These are phyloP conservation scores for Priocnemis perturbator DNA, from an alignment of 2,888 invertebrate species.

Conservation along the genomic window DNA sequence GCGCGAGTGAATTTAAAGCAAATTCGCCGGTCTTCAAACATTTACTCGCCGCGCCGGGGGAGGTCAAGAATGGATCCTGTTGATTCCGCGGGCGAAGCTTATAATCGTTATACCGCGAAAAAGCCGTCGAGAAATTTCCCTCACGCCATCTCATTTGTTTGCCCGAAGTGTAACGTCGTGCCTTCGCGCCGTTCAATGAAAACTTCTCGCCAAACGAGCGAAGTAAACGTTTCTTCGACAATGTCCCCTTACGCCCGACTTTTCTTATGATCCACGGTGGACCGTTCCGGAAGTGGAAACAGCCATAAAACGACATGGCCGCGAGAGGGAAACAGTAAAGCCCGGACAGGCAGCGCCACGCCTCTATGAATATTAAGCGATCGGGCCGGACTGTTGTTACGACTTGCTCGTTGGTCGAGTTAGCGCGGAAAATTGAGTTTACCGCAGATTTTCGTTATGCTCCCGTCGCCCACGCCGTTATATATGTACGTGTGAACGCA, in stretches of 20 bases:
- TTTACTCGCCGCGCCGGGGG: too few relatives aligned
- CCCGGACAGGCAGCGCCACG: conserved; percentile 23
- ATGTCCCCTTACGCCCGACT: conserved; percentile 11
- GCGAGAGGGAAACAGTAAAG: conserved; percentile 32
- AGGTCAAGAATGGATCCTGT: too few relatives aligned
- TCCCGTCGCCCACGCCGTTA: conserved; percentile 12
- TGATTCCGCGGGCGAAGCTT: too few relatives aligned
- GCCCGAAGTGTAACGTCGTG: too few relatives aligned
- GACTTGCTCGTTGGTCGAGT: conserved; percentile 37
- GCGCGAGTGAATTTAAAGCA: too few relatives aligned
- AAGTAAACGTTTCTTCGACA: too few relatives aligned
- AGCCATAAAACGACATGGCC: conserved; percentile 43
- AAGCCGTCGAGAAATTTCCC: too few relatives aligned
- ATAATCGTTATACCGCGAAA: too few relatives aligned
- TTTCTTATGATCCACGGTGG: conserved; percentile 31
- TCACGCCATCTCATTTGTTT: too few relatives aligned
- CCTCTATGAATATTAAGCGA: conserved; percentile 49
- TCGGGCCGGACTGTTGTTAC: conserved; percentile 42
- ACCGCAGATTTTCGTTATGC: conserved; percentile 31
- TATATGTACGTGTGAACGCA: neutral
- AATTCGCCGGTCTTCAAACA: too few relatives aligned
- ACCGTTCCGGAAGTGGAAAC: conserved; percentile 45
- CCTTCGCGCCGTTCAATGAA: too few relatives aligned
- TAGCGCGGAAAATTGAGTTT: conserved; percentile 48
- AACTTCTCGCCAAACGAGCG: too few relatives aligned